These are phyloP conservation scores for Clanis bilineata DNA, from an alignment of 2,888 invertebrate genomes.

Conservation along the genomic window DNA sequence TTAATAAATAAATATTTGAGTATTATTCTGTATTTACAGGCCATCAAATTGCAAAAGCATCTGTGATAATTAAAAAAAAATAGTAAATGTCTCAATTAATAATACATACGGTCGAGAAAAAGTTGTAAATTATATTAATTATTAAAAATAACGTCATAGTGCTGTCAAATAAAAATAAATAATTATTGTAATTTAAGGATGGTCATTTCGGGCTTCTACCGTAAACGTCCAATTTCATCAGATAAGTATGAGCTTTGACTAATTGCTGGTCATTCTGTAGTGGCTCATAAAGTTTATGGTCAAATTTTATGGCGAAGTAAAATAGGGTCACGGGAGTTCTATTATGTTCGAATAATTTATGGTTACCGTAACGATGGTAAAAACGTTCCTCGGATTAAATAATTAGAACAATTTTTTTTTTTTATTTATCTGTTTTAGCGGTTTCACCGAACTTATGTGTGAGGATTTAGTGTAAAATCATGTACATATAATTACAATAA, in stretches of 20 bases:
- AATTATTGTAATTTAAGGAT: slow-evolving; percentile 12
- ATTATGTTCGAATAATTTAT: slow-evolving; percentile 35
- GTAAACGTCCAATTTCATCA: slow-evolving; percentile 23
- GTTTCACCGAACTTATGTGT: not conserved
- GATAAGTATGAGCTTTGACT: slow-evolving; percentile 36
- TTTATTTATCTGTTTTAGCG: slow-evolving; percentile 17
- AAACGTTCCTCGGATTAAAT: slow-evolving; percentile 21
- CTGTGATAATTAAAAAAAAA: not conserved
- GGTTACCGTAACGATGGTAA: slow-evolving; percentile 15
- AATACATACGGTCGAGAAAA: not conserved
- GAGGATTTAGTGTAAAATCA: not conserved
- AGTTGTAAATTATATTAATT: not conserved
- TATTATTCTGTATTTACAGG: no score
- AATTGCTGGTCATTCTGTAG: slow-evolving; percentile 33
- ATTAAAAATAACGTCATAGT: not conserved
- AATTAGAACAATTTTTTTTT: slow-evolving; percentile 22
- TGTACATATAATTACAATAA: not conserved
- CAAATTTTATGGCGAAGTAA: slow-evolving; percentile 33
- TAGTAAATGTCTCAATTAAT: not conserved
- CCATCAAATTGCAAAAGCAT: not conserved
- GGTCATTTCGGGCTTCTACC: slow-evolving; percentile 5
- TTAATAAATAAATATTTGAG: no score
- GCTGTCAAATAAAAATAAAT: slow-evolving; percentile 19
- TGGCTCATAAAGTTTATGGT: slow-evolving; percentile 36
- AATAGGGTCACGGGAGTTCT: slow-evolving; percentile 21